Evolutionary conservation across 2,888 invertebrate genomes (phyloP).

Genomic region (Acanthosepion pharaonis): DNA sequence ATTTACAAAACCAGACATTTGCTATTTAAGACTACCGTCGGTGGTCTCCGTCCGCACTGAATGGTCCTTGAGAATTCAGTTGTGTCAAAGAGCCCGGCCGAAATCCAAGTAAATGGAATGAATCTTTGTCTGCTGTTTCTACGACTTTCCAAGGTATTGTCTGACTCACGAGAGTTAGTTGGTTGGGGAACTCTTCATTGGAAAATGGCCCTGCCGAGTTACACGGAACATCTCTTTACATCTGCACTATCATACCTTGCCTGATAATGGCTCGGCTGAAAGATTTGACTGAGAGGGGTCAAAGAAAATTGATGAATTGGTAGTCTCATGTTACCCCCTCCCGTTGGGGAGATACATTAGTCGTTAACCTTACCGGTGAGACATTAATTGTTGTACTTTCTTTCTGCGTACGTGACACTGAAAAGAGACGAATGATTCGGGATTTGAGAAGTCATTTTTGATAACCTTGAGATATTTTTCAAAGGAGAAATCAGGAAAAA

Average conservation of each 20-base stretch:
- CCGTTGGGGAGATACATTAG: not conserved
- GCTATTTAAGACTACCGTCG: slow-evolving; percentile 4
- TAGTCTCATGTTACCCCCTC: not conserved
- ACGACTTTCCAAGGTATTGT: not conserved
- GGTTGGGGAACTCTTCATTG: not conserved
- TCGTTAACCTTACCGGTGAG: not conserved
- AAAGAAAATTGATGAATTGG: not conserved
- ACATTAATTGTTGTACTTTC: not conserved
- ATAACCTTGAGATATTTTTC: too few species aligned
- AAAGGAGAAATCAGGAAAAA: not conserved
- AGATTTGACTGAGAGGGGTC: slow-evolving; percentile 21
- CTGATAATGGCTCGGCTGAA: not conserved
- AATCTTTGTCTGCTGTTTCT: not conserved
- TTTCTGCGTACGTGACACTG: not conserved
- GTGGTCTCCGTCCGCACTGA: not conserved
- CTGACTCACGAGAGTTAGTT: not conserved
- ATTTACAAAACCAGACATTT: not conserved
- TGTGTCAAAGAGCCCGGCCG: not conserved
- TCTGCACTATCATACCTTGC: not conserved
- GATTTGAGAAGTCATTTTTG: not conserved
- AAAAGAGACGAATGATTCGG: not conserved
- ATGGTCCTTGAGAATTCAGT: not conserved
- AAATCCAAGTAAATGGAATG: not conserved
- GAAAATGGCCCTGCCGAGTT: not conserved
- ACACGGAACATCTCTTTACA: not conserved